Percentiles rank a stretch among this genome's conserved stretches.
Evolutionary conservation across 2,888 invertebrate genomes (phyloP).

Genomic region (Drosophila nr. fundita): DNA sequence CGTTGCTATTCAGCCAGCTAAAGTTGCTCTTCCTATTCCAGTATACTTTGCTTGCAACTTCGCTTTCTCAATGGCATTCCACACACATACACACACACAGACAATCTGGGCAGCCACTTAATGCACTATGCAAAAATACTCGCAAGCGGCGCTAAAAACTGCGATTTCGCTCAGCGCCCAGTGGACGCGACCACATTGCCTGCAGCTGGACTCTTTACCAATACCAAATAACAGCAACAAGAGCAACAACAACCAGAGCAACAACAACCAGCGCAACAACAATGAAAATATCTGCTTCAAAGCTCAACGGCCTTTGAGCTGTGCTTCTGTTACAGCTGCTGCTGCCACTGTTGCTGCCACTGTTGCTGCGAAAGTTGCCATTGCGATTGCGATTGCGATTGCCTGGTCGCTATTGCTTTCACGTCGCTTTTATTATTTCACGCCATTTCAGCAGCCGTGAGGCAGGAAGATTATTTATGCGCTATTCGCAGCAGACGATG

Average conservation of each 20-base stretch:
- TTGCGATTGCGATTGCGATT: slow-evolving; percentile 48
- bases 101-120: slow-evolving; percentile 54
- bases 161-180: slow-evolving; percentile 46
- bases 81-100: slow-evolving; percentile 23
- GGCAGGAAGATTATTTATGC: slow-evolving; percentile 80
- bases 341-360: slow-evolving; percentile 17
- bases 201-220: slow-evolving; percentile 48
- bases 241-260: slow-evolving; percentile 27
- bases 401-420: slow-evolving; percentile 71
- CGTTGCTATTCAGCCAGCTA: background rate
- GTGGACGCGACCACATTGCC: slow-evolving; percentile 37
- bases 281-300: slow-evolving; percentile 27
- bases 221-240: slow-evolving; percentile 43
- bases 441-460: slow-evolving; percentile 81
- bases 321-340: slow-evolving; percentile 2
- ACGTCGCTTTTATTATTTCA: slow-evolving; percentile 79
- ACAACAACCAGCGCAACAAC: slow-evolving; percentile 21
- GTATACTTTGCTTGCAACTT: slow-evolving; percentile 1
- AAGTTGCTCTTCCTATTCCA: background rate
- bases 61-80: background rate
- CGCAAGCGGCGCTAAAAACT: slow-evolving; percentile 51
- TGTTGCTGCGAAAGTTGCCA: slow-evolving; percentile 18
- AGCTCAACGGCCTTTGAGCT: slow-evolving; percentile 58
- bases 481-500: slow-evolving; percentile 55
- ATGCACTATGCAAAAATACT: slow-evolving; percentile 58